Evolutionary conservation across 2,888 invertebrate genomes (phyloP).

Genomic region (Monopis laevigella): DNA sequence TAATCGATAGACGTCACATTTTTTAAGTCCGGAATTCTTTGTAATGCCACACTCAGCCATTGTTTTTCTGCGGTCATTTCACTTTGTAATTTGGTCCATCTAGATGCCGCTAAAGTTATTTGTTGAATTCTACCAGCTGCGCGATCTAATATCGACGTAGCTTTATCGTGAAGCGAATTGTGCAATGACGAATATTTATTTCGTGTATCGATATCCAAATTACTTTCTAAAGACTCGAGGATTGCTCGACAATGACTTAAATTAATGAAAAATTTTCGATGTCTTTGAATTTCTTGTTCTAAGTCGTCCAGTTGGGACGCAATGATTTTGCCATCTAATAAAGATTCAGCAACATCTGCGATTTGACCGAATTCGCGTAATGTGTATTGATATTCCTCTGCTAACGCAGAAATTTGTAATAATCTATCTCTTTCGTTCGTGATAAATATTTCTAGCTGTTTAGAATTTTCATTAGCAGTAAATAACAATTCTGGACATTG

Average conservation of each 20-base stretch:
- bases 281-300: constrained; percentile 91
- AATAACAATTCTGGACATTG: constrained; percentile 75
- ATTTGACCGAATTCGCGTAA: constrained; percentile 87
- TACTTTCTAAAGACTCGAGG: constrained; percentile 85
- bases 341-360: constrained; percentile 82
- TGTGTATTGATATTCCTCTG: constrained; percentile 90
- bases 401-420: constrained; percentile 76
- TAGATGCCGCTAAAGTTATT: constrained; percentile 85
- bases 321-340: constrained; percentile 80
- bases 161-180: constrained; percentile 78
- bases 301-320: constrained; percentile 80
- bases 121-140: constrained; percentile 84
- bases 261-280: constrained; percentile 88
- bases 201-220: constrained; percentile 82
- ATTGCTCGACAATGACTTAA: constrained; percentile 88
- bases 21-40: constrained; percentile 82
- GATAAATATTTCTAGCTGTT: constrained; percentile 75
- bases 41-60: constrained; percentile 86
- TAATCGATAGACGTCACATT: constrained; percentile 85
- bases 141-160: constrained; percentile 79
- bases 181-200: constrained; percentile 77
- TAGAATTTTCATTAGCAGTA: constrained; percentile 71
- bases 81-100: constrained; percentile 83
- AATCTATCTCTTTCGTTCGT: constrained; percentile 78
- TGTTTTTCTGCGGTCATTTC: constrained; percentile 84